Percentiles rank a stretch among this genome's conserved stretches.
These are phyloP conservation scores for Ranitomeya variabilis DNA, from an alignment of 2,113 vertebrate species.

Conservation along the genomic window DNA sequence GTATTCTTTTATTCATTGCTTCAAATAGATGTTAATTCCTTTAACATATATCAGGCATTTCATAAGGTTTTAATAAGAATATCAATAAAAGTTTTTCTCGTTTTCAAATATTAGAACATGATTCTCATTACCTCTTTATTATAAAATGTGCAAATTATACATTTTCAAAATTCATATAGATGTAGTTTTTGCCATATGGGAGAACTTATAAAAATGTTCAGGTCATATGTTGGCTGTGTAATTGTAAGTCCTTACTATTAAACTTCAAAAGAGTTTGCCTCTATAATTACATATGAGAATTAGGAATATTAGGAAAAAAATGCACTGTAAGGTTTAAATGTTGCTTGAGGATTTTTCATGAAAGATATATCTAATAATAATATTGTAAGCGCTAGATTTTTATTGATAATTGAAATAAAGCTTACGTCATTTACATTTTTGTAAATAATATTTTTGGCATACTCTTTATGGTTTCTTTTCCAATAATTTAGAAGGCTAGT, in stretches of 20 bases:
- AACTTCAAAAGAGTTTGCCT: neutral
- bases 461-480: neutral
- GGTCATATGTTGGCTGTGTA: neutral
- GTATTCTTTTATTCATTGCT: neutral
- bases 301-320: neutral
- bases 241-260: neutral
- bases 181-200: slow-evolving; percentile 19
- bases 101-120: neutral
- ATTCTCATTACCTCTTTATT: neutral
- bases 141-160: neutral
- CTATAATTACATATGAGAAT: neutral
- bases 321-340: neutral
- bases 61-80: neutral
- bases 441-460: neutral
- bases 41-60: neutral
- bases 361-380: neutral
- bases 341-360: neutral
- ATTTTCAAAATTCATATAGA: neutral
- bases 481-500: neutral
- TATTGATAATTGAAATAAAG: neutral
- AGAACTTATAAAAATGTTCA: neutral
- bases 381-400: neutral
- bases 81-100: too few relatives aligned
- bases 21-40: neutral
- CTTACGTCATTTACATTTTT: neutral